Base-by-base conservation (phyloP, 2,113 vertebrate genomes). In the Xyrauchen texanus region DNA sequence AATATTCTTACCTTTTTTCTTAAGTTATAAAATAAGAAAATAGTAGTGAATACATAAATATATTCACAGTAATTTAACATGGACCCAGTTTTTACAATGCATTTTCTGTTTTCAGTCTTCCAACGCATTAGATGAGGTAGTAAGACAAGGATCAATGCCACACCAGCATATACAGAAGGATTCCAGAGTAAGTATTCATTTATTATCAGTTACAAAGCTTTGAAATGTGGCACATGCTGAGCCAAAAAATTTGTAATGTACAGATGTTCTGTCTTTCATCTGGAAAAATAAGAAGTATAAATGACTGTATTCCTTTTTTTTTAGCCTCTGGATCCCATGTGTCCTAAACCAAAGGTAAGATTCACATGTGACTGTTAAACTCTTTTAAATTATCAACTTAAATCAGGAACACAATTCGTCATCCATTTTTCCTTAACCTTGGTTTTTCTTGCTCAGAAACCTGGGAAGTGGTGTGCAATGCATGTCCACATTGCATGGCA, bases 401-500 rank as follows among this genome's bases (percentile, higher is more conserved):
- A 67, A 0, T 5, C 15, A 68, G 7, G 5, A 52, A 8, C 42
- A 42, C 10, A 60, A 58, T 4, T 3, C 21, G 7, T 61, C 10
- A 60, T 58, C 21, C 16, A 5, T 8, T 15, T 0, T 62, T 86
- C 76, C 76, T 68, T 60, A 83, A 58, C 2, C 13, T 13, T 15
- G 55, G 13, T 82, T 73, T 21, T 55, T 4, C 45, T 45, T 16
- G 60, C 34, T 6, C 88, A 98, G 96, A 96, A 93, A 89, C 94
- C 88, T 61, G 93, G 94, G 7, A 94, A 93, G 80, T 96, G 95
- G 95, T 94, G 93, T 0, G 92, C 95, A 0, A 92, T 95, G 92
- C 97, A 98, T 0, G 96, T 97, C 63, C 91, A 94, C 80, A 98
- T 98, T 1, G 95, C 96, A 67, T 98, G 96, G 97, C 94, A 94